Conservation (phyloP, 2,113 vertebrate genomes). For the Oreochromis tanganicae region DNA sequence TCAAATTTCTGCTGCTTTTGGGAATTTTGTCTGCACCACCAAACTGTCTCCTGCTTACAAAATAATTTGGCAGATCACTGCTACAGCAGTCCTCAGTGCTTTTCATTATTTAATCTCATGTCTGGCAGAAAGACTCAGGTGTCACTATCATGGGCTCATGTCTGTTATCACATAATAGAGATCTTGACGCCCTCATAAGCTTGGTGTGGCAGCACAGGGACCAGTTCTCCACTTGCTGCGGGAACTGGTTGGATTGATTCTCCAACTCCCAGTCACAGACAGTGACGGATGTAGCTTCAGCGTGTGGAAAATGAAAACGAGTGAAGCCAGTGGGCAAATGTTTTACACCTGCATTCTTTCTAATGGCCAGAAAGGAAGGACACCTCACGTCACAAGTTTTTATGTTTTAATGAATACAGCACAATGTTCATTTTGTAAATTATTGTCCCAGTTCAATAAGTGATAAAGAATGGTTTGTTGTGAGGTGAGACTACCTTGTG, state of each 20-base stretch:
- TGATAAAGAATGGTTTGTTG: neutral
- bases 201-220: neutral
- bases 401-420: neutral
- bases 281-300: neutral
- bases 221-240: neutral
- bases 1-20: neutral
- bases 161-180: neutral
- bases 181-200: neutral
- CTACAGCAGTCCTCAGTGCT: neutral
- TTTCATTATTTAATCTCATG: neutral
- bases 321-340: neutral
- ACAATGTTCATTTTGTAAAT: neutral
- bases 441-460: neutral
- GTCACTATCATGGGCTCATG: neutral
- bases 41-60: neutral
- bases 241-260: neutral
- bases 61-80: neutral
- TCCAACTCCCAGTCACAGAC: neutral
- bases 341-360: neutral
- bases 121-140: neutral
- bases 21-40: neutral
- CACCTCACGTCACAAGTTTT: neutral
- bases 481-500: neutral
- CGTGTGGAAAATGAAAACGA: neutral
- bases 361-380: neutral